Conservation (phyloP, 1,140 invertebrate genomes). For the Platyura marginata region DNA sequence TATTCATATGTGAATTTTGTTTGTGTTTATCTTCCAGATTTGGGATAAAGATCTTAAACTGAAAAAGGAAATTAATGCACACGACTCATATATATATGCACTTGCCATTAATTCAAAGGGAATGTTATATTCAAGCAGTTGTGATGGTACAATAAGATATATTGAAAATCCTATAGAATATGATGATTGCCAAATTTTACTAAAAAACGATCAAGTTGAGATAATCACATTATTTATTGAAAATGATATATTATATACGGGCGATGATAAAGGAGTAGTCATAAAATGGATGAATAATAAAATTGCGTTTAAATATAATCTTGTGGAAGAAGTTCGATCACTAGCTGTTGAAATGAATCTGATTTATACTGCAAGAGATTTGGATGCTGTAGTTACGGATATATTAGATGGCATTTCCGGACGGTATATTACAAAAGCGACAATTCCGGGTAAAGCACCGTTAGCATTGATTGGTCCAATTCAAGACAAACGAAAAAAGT, state of each 20-base stretch:
- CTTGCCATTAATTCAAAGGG: constrained; percentile 16
- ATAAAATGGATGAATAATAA: constrained; percentile 21
- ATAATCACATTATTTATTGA: constrained; percentile 19
- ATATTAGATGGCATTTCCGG: constrained; percentile 15
- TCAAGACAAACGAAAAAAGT: constrained; percentile 6
- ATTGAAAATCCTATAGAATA: constrained; percentile 14
- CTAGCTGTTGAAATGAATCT: constrained; percentile 14
- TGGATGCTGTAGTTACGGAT: constrained; percentile 17
- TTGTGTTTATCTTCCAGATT: constrained; percentile 6
- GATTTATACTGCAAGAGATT: constrained; percentile 18
- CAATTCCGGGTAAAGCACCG: constrained; percentile 17
- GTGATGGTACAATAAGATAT: constrained; percentile 19
- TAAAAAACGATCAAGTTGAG: constrained; percentile 12
- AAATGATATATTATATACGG: constrained; percentile 15
- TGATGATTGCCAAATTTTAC: constrained; percentile 12
- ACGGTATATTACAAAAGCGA: constrained; percentile 19
- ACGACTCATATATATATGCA: constrained; percentile 20
- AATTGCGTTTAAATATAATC: constrained; percentile 20
- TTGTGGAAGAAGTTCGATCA: constrained; percentile 21
- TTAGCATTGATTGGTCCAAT: constrained; percentile 11
- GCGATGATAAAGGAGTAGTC: constrained; percentile 22
- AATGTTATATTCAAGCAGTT: constrained; percentile 20
- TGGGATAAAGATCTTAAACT: constrained; percentile 13
- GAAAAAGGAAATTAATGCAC: constrained; percentile 11
- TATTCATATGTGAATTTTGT: too few species aligned